Evolutionary conservation across 2,113 vertebrate species (phyloP).

Genomic region (Lampris megalopsis): DNA sequence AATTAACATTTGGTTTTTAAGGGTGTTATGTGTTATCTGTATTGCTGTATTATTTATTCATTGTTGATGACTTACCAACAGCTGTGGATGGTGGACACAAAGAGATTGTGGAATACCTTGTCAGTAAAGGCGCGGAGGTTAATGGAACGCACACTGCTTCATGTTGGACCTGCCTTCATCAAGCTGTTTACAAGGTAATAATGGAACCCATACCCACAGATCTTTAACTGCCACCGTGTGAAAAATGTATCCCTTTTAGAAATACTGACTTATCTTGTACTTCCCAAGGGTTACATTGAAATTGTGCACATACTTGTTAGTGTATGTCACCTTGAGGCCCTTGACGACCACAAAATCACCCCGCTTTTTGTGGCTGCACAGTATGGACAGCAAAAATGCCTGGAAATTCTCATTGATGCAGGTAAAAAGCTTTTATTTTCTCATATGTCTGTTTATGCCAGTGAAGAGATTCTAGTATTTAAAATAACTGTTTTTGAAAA

Average conservation of each 20-base stretch:
- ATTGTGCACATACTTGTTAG: slow-evolving; percentile 80
- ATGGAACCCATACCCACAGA: not conserved
- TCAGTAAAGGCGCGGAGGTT: slow-evolving; percentile 85
- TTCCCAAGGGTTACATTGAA: slow-evolving; percentile 84
- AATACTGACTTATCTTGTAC: not conserved
- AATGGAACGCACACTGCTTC: slow-evolving; percentile 88
- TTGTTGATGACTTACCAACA: slow-evolving; percentile 38
- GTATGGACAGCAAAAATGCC: slow-evolving; percentile 86
- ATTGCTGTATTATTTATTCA: not conserved
- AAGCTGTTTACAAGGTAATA: slow-evolving; percentile 85
- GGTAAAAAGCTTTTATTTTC: slow-evolving; percentile 63
- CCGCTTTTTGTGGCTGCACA: slow-evolving; percentile 88
- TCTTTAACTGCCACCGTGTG: not conserved
- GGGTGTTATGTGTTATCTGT: not conserved
- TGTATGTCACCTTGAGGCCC: slow-evolving; percentile 74
- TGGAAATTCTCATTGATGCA: slow-evolving; percentile 78
- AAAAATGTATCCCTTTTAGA: not conserved
- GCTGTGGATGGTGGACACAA: slow-evolving; percentile 84
- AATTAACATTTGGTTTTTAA: no score
- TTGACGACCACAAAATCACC: slow-evolving; percentile 86
- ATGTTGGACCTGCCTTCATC: slow-evolving; percentile 94
- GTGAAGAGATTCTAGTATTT: not conserved
- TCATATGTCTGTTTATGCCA: not conserved
- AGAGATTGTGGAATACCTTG: slow-evolving; percentile 83
- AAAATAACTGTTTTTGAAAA: no score